phyloP scores from a whole-genome alignment of 2,888 invertebrate species.

The Drosophila incognita region DNA sequence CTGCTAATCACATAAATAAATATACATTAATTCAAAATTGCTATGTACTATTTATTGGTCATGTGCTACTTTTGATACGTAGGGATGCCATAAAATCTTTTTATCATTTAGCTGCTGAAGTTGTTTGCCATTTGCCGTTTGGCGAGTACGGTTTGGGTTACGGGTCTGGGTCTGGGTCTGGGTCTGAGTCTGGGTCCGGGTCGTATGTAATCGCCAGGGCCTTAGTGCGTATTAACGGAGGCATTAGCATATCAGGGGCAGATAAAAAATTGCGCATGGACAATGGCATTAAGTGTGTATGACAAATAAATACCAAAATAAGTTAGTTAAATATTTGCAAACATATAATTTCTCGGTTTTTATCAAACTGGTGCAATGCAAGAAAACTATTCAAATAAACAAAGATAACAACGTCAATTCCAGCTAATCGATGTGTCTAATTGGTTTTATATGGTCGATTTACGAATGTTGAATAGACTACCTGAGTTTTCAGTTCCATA shows the following conservation, averaged over 20 bases:
- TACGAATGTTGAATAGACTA: not conserved
- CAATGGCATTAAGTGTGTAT: constrained; percentile 42
- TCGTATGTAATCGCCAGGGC: constrained; percentile 45
- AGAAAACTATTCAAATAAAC: constrained; percentile 25
- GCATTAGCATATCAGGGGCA: constrained; percentile 63
- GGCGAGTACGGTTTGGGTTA: not conserved
- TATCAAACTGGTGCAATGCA: not conserved
- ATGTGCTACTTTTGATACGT: constrained; percentile 50
- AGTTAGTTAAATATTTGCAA: constrained; percentile 62
- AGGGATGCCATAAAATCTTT: constrained; percentile 26
- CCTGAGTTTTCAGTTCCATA: not conserved
- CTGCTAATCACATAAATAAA: constrained; percentile 48
- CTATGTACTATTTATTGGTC: constrained; percentile 44
- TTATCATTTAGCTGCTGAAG: constrained; percentile 34
- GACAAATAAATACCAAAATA: constrained; percentile 45
- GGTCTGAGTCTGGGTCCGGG: constrained; percentile 32
- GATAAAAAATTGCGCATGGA: constrained; percentile 63
- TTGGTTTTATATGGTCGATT: not conserved
- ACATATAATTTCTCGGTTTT: constrained; percentile 25
- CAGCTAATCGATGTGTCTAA: not conserved
- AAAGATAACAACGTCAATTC: not conserved
- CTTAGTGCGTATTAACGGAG: constrained; percentile 50
- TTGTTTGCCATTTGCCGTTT: constrained; percentile 20
- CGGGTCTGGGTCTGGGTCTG: not conserved
- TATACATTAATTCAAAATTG: constrained; percentile 40